A percentile compares a stretch with the other conserved stretches of the same genome.
Conservation (phyloP, 2,113 vertebrate genomes). For the Cromileptes altivelis region DNA sequence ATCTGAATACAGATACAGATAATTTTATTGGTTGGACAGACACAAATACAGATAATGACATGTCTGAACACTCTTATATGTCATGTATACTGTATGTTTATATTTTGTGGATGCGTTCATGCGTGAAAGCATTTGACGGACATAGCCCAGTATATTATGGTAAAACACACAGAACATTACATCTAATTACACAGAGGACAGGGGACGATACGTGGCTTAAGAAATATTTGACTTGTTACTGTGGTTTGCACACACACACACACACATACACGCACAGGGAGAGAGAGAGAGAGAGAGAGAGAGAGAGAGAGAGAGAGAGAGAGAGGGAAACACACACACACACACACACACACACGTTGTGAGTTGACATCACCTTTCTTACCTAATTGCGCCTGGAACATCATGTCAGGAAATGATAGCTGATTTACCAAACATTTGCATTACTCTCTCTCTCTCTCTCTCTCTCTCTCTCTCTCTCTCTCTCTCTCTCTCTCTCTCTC, state of each 20-base stretch:
- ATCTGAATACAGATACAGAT: no score
- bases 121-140: no score
- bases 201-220: constrained; percentile 27
- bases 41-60: no score
- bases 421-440: constrained; percentile 53
- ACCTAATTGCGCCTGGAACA: constrained; percentile 41
- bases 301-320: no score
- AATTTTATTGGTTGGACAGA: no score
- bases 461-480: not conserved
- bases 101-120: no score
- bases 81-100: no score
- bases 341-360: not conserved
- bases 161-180: constrained; percentile 2
- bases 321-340: not conserved
- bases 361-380: constrained; percentile 32
- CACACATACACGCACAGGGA: not conserved
- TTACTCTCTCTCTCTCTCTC: constrained; percentile 11
- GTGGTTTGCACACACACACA: constrained; percentile 17
- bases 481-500: not conserved
- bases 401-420: constrained; percentile 39
- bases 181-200: constrained; percentile 40
- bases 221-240: constrained; percentile 24
- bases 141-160: no score
- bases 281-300: no score
- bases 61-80: no score